Evolutionary conservation across 2,113 vertebrate species (phyloP).

Genomic region (Hipposideros armiger): DNA sequence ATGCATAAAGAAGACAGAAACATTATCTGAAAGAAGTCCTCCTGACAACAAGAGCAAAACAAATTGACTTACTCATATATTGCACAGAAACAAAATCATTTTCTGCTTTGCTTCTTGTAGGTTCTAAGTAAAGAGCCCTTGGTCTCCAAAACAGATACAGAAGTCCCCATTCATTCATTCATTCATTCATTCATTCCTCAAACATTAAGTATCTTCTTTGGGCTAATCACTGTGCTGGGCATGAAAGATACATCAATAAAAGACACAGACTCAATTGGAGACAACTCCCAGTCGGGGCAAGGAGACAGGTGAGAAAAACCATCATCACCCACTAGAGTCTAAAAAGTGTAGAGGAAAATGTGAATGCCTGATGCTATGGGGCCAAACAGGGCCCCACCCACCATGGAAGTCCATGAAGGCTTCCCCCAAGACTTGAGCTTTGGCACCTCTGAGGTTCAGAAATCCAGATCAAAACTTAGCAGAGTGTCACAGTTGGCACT

Average conservation of each 20-base stretch:
- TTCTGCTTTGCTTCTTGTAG: not conserved
- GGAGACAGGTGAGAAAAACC: not conserved
- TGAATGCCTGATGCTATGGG: not conserved
- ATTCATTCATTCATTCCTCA: not conserved
- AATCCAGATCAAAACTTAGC: not conserved
- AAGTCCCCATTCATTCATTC: not conserved
- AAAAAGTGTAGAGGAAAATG: not conserved
- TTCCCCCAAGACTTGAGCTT: not conserved
- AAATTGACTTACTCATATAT: not conserved
- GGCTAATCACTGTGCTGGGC: no score
- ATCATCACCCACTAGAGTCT: not conserved
- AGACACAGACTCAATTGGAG: not conserved
- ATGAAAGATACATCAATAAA: not conserved
- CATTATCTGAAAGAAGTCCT: not conserved
- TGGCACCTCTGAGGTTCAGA: not conserved
- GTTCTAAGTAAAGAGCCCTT: not conserved
- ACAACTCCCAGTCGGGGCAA: not conserved
- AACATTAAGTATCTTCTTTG: not conserved
- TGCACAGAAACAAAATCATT: not conserved
- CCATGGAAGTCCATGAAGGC: accelerated
- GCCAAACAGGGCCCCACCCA: not conserved
- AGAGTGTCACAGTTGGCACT: not conserved
- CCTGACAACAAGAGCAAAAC: not conserved
- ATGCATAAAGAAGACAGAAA: not conserved
- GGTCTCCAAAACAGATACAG: not conserved